These are phyloP conservation scores for Xyliphius kryptos DNA, from an alignment of 2,113 vertebrate species.

Conservation along the genomic window DNA sequence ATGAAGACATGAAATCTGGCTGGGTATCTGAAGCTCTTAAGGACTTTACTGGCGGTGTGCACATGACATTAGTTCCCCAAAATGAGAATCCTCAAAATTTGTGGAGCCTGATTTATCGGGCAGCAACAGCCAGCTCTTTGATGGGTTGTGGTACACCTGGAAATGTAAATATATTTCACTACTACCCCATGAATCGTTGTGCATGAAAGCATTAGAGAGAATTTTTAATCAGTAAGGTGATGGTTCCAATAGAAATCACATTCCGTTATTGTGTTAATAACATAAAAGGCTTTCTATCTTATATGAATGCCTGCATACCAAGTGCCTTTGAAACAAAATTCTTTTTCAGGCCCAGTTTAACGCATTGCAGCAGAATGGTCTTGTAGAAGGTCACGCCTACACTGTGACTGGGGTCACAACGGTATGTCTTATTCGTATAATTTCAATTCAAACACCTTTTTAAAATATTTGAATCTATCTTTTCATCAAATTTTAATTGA, in stretches of 20 bases:
- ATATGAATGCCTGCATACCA: neutral
- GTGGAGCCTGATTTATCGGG: slow-evolving; percentile 67
- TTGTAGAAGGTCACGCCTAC: slow-evolving; percentile 76
- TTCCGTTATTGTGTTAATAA: too few relatives aligned
- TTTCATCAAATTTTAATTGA: too few relatives aligned
- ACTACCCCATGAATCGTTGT: too few relatives aligned
- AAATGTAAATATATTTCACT: slow-evolving; percentile 56
- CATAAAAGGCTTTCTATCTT: neutral
- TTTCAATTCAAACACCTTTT: too few relatives aligned
- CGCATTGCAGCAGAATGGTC: slow-evolving; percentile 52
- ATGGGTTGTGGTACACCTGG: slow-evolving; percentile 71
- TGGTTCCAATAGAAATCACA: too few relatives aligned
- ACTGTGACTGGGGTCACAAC: slow-evolving; percentile 71
- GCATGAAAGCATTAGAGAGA: too few relatives aligned
- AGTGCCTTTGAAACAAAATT: too few relatives aligned
- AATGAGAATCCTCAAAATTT: slow-evolving; percentile 57
- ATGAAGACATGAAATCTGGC: slow-evolving; percentile 72
- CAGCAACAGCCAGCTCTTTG: slow-evolving; percentile 60
- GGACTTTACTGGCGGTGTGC: slow-evolving; percentile 83
- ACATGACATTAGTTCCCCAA: slow-evolving; percentile 58
- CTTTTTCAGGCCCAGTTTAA: slow-evolving; percentile 44
- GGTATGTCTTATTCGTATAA: slow-evolving; percentile 61
- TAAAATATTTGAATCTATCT: too few relatives aligned
- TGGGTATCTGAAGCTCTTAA: slow-evolving; percentile 74
- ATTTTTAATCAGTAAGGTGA: too few relatives aligned